phyloP scores from a whole-genome alignment of 2,797 vertebrate species.

The Mionectes olivaceus region DNA sequence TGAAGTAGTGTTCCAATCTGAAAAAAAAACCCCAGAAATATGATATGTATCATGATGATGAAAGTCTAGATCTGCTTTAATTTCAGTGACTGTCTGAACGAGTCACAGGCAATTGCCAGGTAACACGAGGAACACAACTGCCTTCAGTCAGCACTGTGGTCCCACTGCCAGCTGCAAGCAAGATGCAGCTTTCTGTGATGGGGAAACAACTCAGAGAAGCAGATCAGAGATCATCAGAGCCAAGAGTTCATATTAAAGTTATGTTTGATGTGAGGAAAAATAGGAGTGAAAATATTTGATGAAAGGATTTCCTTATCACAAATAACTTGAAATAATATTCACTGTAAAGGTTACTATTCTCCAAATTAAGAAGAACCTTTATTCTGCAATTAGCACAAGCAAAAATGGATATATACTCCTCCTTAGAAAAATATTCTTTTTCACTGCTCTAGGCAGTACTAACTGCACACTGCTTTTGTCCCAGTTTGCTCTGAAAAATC shows the following conservation, averaged over 20 bases:
- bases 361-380: background rate
- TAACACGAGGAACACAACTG: background rate
- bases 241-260: background rate
- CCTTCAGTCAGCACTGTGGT: background rate
- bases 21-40: background rate
- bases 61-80: background rate
- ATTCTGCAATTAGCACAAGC: background rate
- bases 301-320: background rate
- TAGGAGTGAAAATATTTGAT: background rate
- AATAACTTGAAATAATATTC: background rate
- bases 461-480: background rate
- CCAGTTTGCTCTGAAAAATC: background rate
- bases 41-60: background rate
- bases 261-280: background rate
- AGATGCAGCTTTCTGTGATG: background rate
- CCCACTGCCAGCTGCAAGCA: background rate
- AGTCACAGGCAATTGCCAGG: slow-evolving; percentile 48
- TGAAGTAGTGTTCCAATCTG: background rate
- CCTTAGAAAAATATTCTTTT: background rate
- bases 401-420: background rate
- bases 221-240: background rate
- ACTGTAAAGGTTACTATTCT: background rate
- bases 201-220: background rate
- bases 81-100: slow-evolving; percentile 1
- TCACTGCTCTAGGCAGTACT: background rate